These are phyloP conservation scores for Drosophila bunnanda DNA, from an alignment of 2,888 invertebrate genomes.

Conservation along the genomic window DNA sequence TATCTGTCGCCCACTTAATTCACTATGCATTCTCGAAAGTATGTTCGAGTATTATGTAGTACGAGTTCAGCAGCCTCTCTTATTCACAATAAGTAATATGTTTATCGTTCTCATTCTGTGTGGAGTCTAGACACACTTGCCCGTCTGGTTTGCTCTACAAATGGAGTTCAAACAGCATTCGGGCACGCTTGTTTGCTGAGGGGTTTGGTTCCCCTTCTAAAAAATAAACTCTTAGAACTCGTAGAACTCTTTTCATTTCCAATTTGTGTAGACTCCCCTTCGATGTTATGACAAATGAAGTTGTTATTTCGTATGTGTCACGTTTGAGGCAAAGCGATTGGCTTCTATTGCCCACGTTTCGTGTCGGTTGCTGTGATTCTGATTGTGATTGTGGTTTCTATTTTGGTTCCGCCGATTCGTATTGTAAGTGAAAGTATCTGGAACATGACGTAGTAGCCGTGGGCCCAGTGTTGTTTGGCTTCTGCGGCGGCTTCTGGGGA, in stretches of 20 bases:
- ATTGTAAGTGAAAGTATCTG: slow-evolving; percentile 72
- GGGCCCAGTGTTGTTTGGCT: slow-evolving; percentile 27
- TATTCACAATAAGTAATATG: slow-evolving; percentile 30
- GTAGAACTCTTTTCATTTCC: neutral
- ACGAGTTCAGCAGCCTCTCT: slow-evolving; percentile 4
- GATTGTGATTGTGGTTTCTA: slow-evolving; percentile 68
- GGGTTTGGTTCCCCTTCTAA: neutral
- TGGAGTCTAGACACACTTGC: slow-evolving; percentile 27
- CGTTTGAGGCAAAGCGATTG: no score
- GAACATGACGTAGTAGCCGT: slow-evolving; percentile 30
- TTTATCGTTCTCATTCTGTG: slow-evolving; percentile 31
- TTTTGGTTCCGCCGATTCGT: slow-evolving; percentile 73
- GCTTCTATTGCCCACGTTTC: slow-evolving; percentile 29
- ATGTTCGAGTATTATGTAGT: slow-evolving; percentile 25
- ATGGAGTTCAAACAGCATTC: slow-evolving; percentile 64
- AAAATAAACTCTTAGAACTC: slow-evolving; percentile 1
- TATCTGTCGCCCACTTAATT: slow-evolving; percentile 43
- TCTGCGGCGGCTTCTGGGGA: slow-evolving; percentile 32
- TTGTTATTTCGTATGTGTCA: slow-evolving; percentile 68
- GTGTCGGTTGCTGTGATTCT: slow-evolving; percentile 38
- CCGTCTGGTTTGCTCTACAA: slow-evolving; percentile 44
- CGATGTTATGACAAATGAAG: slow-evolving; percentile 66
- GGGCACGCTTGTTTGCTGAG: slow-evolving; percentile 61
- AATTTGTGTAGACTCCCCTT: slow-evolving; percentile 9
- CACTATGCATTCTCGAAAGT: slow-evolving; percentile 50